These are phyloP conservation scores for Parnassius glacialis DNA, from an alignment of 2,888 invertebrate genomes.

Conservation along the genomic window DNA sequence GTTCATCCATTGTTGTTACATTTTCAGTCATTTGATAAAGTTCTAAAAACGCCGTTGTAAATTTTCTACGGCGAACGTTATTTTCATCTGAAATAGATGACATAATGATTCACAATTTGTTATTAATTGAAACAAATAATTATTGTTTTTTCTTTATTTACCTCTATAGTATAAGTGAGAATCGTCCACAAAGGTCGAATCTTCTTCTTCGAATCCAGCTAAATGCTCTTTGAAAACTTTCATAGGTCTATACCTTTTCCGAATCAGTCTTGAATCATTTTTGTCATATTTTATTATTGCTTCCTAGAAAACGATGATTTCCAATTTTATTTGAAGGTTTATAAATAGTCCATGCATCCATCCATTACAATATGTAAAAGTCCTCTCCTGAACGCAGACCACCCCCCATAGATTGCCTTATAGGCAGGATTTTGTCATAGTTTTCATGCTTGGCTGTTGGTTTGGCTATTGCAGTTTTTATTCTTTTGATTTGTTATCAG, in stretches of 20 bases:
- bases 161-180: slow-evolving; percentile 73
- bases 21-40: slow-evolving; percentile 63
- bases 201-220: slow-evolving; percentile 61
- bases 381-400: too few relatives aligned
- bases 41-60: slow-evolving; percentile 61
- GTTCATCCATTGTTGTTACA: slow-evolving; percentile 65
- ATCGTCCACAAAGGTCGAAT: slow-evolving; percentile 69
- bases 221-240: slow-evolving; percentile 71
- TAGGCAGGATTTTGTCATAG: too few relatives aligned
- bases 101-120: too few relatives aligned
- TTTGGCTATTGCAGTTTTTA: too few relatives aligned
- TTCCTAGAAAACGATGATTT: slow-evolving; percentile 42
- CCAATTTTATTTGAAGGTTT: too few relatives aligned
- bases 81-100: slow-evolving; percentile 50
- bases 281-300: slow-evolving; percentile 65
- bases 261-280: slow-evolving; percentile 66
- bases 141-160: slow-evolving; percentile 30
- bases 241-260: slow-evolving; percentile 72
- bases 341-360: too few relatives aligned
- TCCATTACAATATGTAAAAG: too few relatives aligned
- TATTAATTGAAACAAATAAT: too few relatives aligned
- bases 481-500: too few relatives aligned
- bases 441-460: too few relatives aligned
- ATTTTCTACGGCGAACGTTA: slow-evolving; percentile 62
- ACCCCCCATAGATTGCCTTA: too few relatives aligned